Base-by-base conservation (phyloP, 2,888 invertebrate species). In the Druceiella hillmani region DNA sequence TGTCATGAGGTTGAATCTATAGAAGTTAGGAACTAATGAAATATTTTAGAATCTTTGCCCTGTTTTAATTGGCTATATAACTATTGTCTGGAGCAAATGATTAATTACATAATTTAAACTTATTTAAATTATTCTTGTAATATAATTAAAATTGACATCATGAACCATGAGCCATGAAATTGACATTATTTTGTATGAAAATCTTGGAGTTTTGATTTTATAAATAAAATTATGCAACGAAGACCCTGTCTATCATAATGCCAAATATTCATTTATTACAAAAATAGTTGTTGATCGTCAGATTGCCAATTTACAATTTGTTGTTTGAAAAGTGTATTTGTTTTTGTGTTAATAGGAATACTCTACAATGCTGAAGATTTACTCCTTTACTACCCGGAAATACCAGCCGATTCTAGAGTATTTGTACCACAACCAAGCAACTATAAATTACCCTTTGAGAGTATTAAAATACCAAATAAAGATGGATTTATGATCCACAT, bases 371-470 rank as follows among this genome's bases (percentile, higher is more conserved):
- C 84, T 36, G 90, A 93, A 63, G 94, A 91, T 61, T 74, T 81
- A 53, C 70, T 94, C 29, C 65, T 95, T 3, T 95, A 87, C 61
- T 89, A 91, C 62, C 94, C 95, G 3, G 87, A 91, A 56, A 76
- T 89, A 52, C 94, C 94, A 20, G 78, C 83, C 10, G 89, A 92
- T 62, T 90, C 94, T 1, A 76, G 94, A 49, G 77, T 87, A 29
- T 92, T 87, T 62, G 85, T 95, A 41, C 84, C 90, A 42, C 81
- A 87, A 46, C 95, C 94, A 6, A 83, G 86, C 38, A 82, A 83
- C 59, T 87, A 86, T 58, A 84, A 84, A 54, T 71, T 95, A 50
- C 90, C 91, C 9, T 90, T 84, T 66, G 91, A 94, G 68, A 90
- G 84, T 55, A 80, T 87, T 33, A 81, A 81, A 56, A 61, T 66